Conservation (phyloP, 2,888 invertebrate genomes). For the Apomyelois bistriatella region DNA sequence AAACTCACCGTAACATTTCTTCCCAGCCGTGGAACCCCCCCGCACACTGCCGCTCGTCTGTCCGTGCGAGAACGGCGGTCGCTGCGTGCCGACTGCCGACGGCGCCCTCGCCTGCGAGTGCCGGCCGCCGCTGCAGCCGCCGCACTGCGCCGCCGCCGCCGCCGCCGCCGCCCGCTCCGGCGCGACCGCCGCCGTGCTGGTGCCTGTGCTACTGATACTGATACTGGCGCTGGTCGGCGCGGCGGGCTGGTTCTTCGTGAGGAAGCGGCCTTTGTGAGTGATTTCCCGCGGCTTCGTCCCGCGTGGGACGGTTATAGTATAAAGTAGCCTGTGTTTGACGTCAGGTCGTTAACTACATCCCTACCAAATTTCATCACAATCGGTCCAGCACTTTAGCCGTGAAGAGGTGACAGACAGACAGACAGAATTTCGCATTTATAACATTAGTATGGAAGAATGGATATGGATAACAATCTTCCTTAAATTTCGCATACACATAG, state of each 20-base stretch:
- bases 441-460: too few relatives aligned
- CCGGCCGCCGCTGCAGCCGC: slow-evolving; percentile 83
- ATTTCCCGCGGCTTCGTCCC: too few relatives aligned
- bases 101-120: slow-evolving; percentile 83
- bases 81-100: slow-evolving; percentile 79
- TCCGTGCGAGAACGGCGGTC: slow-evolving; percentile 92
- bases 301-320: too few relatives aligned
- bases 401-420: too few relatives aligned
- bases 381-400: too few relatives aligned
- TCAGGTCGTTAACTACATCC: too few relatives aligned
- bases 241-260: slow-evolving; percentile 89
- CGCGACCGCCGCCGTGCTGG: slow-evolving; percentile 86
- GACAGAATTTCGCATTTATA: too few relatives aligned
- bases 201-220: slow-evolving; percentile 89
- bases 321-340: too few relatives aligned
- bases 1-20: too few relatives aligned
- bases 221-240: slow-evolving; percentile 85
- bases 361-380: too few relatives aligned
- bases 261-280: slow-evolving; percentile 93
- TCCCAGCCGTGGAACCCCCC: slow-evolving; percentile 84
- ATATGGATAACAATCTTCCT: too few relatives aligned
- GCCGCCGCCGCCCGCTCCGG: slow-evolving; percentile 79
- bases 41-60: slow-evolving; percentile 89
- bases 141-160: slow-evolving; percentile 82
- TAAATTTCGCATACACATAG: too few relatives aligned